Evolutionary conservation across 1,140 invertebrate species (phyloP), one percentile per base, ranked within the genome.

Genomic region (Temnothorax nylanderi): DNA sequence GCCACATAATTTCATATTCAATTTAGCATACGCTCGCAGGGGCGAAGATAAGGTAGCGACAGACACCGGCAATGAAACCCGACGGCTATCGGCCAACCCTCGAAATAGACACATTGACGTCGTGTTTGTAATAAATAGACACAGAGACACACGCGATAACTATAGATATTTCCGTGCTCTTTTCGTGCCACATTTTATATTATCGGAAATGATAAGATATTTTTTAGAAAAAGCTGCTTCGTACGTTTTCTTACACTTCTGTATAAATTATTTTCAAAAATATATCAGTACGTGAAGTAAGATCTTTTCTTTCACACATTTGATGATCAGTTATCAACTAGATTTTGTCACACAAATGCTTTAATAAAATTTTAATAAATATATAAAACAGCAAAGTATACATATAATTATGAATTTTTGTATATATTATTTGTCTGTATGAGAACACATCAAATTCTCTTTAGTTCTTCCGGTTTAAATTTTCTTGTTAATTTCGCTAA

Each of bases 1-100:
- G 94, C 94, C 91, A 92, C 91, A 94, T 95, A 95, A 95, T 95
- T 95, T 95, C 95, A 95, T 95, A 95, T 95, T 95, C 95, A 95
- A 95, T 95, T 95, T 95, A 95, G 94, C 95, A 95, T 95, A 95
- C 93, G 82, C 89, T 87, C 86, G 78, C 88, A 76, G 87, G 86
- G 88, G 91, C 71, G 92, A 67, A 95, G 94, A 95, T 95, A 95
- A 95, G 94, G 92, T 91, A 85, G 86, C 69, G 80, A 89, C 89
- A 93, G 93, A 94, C 92, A 94, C 87, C 90, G 87, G 85, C 90
- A 85, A 87, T 89, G 84, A 88, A 82, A 91, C 88, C 89, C 88
- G 90, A 85, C 71, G 49, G 86, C 80, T 74, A 80, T 87, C 75
- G 85, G 81, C 76, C 82, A 90, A 86, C 91, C 90, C 90, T 82